Base-by-base conservation (phyloP, 2,888 invertebrate genomes). In the Conchocele bisecta region DNA sequence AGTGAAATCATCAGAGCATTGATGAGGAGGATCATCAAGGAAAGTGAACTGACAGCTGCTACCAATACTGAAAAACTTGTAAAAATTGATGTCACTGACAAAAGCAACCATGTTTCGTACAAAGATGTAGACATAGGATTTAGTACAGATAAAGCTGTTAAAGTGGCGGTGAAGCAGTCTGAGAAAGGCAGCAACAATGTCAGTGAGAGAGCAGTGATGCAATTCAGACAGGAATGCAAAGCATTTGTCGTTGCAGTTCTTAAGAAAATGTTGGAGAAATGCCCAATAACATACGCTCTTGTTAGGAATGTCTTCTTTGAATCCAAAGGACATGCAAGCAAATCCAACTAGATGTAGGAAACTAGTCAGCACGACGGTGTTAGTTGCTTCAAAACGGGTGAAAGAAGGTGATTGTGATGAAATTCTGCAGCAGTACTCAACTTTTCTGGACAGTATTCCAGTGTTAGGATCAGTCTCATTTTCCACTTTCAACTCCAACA, bases 21-120 rank as follows among this genome's bases (percentile, higher is more conserved):
- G 22, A 33, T 72, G 65, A 68, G 66, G 48, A 42, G 60, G 29
- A 44, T 74, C 15, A 39, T 76, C 13, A 72, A 76, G 50, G 3
- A 26, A 28, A 33, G 54, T 28, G 58, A 61, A 24, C 26, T 65
- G n/a, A n/a, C 31, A 2, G 13, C 58, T 24, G 44, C 56, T 15
- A 39, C 37, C 11, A 44, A 44, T 20, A n/a, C 33, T 35, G 51
- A 60, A 17, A 57, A 64, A 29, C 56, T 70, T n/a, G 11, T 42
- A 24, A 64, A 22, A 29, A 51, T 75, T 31, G 75, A 71, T 24
- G 5, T 48, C 22, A 20, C 24, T 15, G 42, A n/a, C n/a, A n/a
- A n/a, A n/a, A n/a, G n/a, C n/a, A n/a, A n/a, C n/a, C n/a, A n/a
- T n/a, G n/a, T n/a, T n/a, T n/a, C n/a, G n/a, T n/a, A n/a, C n/a